A percentile compares a stretch with the other conserved stretches of the same genome.
Conservation (phyloP, 2,113 vertebrate genomes). For the Triplophysa siluroides region DNA sequence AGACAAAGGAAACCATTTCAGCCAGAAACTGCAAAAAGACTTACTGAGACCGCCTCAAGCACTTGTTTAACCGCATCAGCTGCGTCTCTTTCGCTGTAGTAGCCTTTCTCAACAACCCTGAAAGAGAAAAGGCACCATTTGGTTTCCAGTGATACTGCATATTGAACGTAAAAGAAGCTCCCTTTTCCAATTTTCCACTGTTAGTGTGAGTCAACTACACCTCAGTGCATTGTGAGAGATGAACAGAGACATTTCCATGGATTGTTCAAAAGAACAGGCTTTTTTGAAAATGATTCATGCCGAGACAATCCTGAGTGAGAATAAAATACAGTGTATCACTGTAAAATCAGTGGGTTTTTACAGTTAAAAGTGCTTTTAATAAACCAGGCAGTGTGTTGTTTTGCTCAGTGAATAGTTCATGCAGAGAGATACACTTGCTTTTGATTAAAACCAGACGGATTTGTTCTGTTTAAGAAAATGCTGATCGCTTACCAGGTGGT, state of each 20-base stretch:
- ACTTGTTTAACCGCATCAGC: conserved; percentile 88
- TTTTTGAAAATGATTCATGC: conserved; percentile 25
- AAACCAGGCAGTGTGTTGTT: background rate
- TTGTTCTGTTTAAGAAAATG: background rate
- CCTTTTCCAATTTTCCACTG: conserved; percentile 32
- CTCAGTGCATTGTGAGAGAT: conserved; percentile 1
- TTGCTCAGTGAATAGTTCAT: background rate
- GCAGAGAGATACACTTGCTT: background rate
- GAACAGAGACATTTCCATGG: conserved; percentile 26
- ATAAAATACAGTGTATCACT: background rate
- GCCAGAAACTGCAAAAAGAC: conserved; percentile 54
- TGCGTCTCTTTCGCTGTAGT: conserved; percentile 86
- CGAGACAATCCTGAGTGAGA: background rate
- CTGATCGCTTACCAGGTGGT: background rate
- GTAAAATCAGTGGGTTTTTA: background rate
- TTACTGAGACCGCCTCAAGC: conserved; percentile 86
- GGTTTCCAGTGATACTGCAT: conserved; percentile 7
- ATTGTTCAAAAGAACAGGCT: conserved; percentile 6
- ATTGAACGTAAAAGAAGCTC: background rate
- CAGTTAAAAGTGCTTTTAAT: background rate
- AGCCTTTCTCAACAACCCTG: conserved; percentile 89
- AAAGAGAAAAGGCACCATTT: conserved; percentile 51
- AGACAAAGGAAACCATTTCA: too few relatives aligned
- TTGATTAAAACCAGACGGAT: background rate
- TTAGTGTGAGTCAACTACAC: conserved; percentile 38